These are phyloP conservation scores for Dermatemys mawii DNA, from an alignment of 2,113 vertebrate genomes.

Conservation along the genomic window DNA sequence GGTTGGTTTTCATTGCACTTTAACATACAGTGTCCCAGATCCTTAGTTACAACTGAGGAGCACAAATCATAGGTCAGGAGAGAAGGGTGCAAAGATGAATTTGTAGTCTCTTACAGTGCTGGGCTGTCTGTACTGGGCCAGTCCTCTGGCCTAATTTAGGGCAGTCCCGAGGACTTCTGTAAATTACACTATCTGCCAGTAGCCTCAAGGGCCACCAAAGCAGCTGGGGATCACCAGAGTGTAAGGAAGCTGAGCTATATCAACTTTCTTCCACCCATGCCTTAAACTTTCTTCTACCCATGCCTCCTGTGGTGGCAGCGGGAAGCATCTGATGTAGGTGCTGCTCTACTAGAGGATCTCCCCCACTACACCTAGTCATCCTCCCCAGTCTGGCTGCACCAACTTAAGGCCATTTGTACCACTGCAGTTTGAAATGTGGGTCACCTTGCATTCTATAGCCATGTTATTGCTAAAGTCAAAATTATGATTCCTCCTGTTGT, in stretches of 20 bases:
- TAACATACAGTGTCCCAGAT: not conserved
- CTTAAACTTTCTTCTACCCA: accelerated
- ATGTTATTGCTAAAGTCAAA: not conserved
- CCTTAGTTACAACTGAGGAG: not conserved
- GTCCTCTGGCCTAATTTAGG: not conserved
- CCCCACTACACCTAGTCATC: not conserved
- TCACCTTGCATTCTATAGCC: not conserved
- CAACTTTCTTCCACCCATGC: accelerated
- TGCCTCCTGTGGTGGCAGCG: not conserved
- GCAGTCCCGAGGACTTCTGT: not conserved
- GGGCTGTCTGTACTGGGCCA: not conserved
- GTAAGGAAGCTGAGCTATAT: not conserved
- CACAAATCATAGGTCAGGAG: not conserved
- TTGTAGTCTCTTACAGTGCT: not conserved
- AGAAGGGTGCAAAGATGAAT: not conserved
- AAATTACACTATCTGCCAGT: accelerated
- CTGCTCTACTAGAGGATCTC: not conserved
- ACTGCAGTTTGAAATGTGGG: not conserved
- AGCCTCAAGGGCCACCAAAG: not conserved
- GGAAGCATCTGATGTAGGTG: not conserved
- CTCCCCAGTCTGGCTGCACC: not conserved
- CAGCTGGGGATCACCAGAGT: not conserved
- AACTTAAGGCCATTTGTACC: not conserved
- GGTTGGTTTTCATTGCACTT: not conserved
- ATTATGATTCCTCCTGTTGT: not conserved